phyloP scores from a whole-genome alignment of 2,888 invertebrate genomes.

The Cryptus armator region DNA sequence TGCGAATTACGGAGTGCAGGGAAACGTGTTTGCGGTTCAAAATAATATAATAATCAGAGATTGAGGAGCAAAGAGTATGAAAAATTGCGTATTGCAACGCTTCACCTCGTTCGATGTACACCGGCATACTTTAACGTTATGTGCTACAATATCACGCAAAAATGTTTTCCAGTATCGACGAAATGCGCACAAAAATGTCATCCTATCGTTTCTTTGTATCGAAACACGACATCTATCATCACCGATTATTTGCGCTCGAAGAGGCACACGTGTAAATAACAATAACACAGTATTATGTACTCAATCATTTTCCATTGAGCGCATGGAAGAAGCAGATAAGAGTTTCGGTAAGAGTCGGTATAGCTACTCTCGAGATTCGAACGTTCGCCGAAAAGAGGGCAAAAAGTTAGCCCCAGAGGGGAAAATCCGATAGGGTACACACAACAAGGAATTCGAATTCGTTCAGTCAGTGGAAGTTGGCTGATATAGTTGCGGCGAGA shows the following conservation, averaged over 20 bases:
- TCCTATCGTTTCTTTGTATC: neutral
- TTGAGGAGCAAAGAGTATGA: neutral
- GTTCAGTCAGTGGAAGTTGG: slow-evolving; percentile 69
- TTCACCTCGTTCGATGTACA: neutral
- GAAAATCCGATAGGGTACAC: slow-evolving; percentile 71
- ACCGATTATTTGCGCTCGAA: neutral
- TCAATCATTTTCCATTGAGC: slow-evolving; percentile 34
- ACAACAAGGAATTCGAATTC: slow-evolving; percentile 72
- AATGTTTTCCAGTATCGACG: neutral
- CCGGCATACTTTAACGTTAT: neutral
- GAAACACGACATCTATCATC: neutral
- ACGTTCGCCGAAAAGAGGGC: neutral
- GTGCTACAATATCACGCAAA: neutral
- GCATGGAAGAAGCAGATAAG: slow-evolving; percentile 53
- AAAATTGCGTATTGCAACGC: neutral
- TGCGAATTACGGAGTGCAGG: neutral
- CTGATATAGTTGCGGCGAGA: slow-evolving; percentile 65
- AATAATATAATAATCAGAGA: neutral
- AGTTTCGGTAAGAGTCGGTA: slow-evolving; percentile 33
- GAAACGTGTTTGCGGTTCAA: neutral
- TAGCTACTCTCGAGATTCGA: slow-evolving; percentile 23
- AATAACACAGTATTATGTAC: slow-evolving; percentile 21
- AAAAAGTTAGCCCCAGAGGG: slow-evolving; percentile 63
- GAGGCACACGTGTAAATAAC: slow-evolving; percentile 13
- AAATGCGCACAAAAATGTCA: neutral